phyloP scores from a whole-genome alignment of 2,888 invertebrate species.

The Diplazon laetatorius region DNA sequence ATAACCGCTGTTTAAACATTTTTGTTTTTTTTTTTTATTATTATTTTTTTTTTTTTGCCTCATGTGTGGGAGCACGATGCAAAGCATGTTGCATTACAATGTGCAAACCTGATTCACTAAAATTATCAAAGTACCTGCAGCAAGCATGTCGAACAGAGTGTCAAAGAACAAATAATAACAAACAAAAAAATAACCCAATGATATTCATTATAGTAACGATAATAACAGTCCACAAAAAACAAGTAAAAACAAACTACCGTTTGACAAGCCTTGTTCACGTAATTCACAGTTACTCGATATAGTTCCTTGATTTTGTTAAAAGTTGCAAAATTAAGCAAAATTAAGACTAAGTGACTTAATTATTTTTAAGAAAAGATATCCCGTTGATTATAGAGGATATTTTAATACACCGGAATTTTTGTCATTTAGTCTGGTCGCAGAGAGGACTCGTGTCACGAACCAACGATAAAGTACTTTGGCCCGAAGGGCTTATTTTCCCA shows the following conservation, averaged over 20 bases:
- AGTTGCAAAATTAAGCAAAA: neutral
- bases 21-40: no score
- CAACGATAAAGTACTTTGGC: conserved; percentile 19
- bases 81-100: conserved; percentile 5
- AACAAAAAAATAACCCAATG: no score
- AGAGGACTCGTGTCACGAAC: conserved; percentile 18
- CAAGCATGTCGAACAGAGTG: neutral
- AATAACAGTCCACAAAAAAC: no score
- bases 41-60: conserved; percentile 16
- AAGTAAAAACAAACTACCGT: no score
- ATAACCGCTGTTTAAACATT: no score
- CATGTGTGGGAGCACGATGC: neutral
- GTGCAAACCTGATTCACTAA: neutral
- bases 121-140: neutral
- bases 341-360: neutral
- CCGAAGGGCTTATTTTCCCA: conserved; percentile 9
- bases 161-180: neutral
- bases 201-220: no score
- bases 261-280: no score
- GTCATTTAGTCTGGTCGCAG: conserved; percentile 12
- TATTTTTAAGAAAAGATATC: conserved; percentile 7
- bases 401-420: conserved; percentile 17
- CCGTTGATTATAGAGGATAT: neutral
- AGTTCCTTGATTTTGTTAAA: no score
- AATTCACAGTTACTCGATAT: no score